Percentiles rank a stretch among this genome's conserved stretches.
These are phyloP conservation scores for Chloroclystis v-ata DNA, from an alignment of 2,888 invertebrate genomes.

Conservation along the genomic window DNA sequence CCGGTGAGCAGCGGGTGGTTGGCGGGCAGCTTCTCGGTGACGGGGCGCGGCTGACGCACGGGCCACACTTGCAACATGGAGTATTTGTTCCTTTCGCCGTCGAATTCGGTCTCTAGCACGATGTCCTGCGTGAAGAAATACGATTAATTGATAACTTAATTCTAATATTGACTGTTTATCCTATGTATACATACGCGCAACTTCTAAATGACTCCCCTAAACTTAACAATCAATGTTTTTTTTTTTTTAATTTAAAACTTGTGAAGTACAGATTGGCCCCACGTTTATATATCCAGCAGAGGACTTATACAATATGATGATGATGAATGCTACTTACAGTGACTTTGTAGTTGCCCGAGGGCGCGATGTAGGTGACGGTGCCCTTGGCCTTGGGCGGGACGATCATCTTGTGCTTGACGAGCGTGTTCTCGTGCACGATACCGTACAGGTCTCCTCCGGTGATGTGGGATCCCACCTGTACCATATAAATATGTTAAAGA, in stretches of 20 bases:
- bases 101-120: slow-evolving; percentile 99
- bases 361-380: slow-evolving; percentile 96
- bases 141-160: too few relatives aligned
- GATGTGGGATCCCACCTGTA: slow-evolving; percentile 95
- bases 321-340: slow-evolving; percentile 90
- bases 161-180: too few relatives aligned
- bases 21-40: slow-evolving; percentile 98
- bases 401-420: slow-evolving; percentile 98
- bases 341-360: slow-evolving; percentile 94
- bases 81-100: slow-evolving; percentile 94
- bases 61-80: slow-evolving; percentile 99
- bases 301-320: too few relatives aligned
- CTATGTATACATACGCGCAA: too few relatives aligned
- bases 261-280: too few relatives aligned
- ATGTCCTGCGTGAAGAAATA: slow-evolving; percentile 89
- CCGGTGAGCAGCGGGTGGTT: slow-evolving; percentile 99
- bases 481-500: too few relatives aligned
- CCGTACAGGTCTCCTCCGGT: slow-evolving; percentile 99
- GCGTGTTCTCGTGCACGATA: slow-evolving; percentile 96
- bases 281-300: too few relatives aligned
- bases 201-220: too few relatives aligned
- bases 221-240: too few relatives aligned
- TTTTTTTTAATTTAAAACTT: too few relatives aligned
- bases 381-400: slow-evolving; percentile 97
- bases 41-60: slow-evolving; percentile 97